Base-by-base conservation (phyloP, 2,113 vertebrate genomes). In the Notarius lentiginosus region DNA sequence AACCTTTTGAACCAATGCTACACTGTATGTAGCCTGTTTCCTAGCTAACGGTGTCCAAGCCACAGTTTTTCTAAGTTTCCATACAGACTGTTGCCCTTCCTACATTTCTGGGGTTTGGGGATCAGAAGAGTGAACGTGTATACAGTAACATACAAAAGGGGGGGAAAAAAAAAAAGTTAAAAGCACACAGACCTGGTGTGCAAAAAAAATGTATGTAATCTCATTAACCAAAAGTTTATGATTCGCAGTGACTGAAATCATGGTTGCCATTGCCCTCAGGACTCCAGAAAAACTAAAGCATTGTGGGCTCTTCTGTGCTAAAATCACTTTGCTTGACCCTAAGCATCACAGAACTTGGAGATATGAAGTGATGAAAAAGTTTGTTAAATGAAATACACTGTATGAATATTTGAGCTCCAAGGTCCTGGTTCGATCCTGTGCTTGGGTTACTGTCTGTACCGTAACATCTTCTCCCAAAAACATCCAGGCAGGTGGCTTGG, bases 151-250 rank as follows among this genome's bases (percentile, higher is more conserved):
- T 66, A 83, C 2, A 49, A 76, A 11, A 0, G 41, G 41, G 4
- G 41, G 4, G 4, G n/a, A n/a, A n/a, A n/a, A n/a, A 82, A 66
- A 51, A 34, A 8, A 47, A 47, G 66, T 77, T 49, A 61, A 60
- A 86, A 83, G 17, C 34, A 47, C 58, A 79, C 76, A 86, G 72
- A 75, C 61, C 66, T 73, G 63, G 79, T 63, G 88, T 88, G 87
- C 87, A 88, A 83, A 77, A 55, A 56, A 82, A 61, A 11, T 11
- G 10, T 79, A 66, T 73, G 77, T 14, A 47, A 83, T 55, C 73
- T 83, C n/a, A 72, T 79, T 84, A 27, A 70, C 75, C n/a, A 56
- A 53, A 18, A 1, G n/a, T 41, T 41, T 22, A 47, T 72, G 17
- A 72, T 47, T 18, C 20, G 17, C 34, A 72, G 1, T 72, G 17